Percentiles rank a stretch among this genome's conserved stretches.
phyloP scores from a whole-genome alignment of 2,113 vertebrate species.

The Sitta europaea region DNA sequence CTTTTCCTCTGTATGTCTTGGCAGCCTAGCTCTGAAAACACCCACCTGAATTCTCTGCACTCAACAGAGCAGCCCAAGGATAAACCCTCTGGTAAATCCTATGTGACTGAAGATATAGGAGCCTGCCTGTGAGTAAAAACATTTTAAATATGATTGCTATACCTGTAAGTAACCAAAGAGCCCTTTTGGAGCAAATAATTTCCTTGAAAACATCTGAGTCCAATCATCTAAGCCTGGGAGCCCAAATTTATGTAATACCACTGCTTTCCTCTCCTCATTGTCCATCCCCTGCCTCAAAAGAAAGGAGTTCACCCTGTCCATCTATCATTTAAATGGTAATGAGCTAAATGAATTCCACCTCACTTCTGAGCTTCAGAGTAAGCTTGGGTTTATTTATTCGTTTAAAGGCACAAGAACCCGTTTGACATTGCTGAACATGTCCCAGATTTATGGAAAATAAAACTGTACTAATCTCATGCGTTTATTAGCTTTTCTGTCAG shows the following conservation, averaged over 20 bases:
- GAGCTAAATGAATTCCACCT: conserved; percentile 52
- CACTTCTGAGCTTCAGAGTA: conserved; percentile 47
- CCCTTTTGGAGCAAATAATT: conserved; percentile 33
- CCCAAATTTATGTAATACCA: background rate
- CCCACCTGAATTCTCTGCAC: background rate
- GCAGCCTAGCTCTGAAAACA: conserved; percentile 25
- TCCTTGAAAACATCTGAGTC: conserved; percentile 46
- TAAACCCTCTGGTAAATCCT: conserved; percentile 28
- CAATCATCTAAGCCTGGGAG: conserved; percentile 11
- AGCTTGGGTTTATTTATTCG: conserved; percentile 39
- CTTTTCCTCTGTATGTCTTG: conserved; percentile 24
- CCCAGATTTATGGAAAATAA: conserved; percentile 55
- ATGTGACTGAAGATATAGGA: conserved; percentile 9
- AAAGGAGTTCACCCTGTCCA: conserved; percentile 31
- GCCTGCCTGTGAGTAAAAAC: conserved; percentile 52
- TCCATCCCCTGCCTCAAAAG: conserved; percentile 1
- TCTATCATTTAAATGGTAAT: conserved; percentile 59
- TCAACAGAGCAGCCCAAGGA: conserved; percentile 5
- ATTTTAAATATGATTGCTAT: conserved; percentile 43
- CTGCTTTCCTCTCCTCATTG: background rate
- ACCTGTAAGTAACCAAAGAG: conserved; percentile 41
- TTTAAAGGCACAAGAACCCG: conserved; percentile 34
- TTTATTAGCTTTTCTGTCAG: conserved; percentile 55
- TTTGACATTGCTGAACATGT: conserved; percentile 40
- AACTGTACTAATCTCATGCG: conserved; percentile 16